Base-by-base conservation (phyloP, 64 coral and sea anemone species). In the Porites australiensis region DNA sequence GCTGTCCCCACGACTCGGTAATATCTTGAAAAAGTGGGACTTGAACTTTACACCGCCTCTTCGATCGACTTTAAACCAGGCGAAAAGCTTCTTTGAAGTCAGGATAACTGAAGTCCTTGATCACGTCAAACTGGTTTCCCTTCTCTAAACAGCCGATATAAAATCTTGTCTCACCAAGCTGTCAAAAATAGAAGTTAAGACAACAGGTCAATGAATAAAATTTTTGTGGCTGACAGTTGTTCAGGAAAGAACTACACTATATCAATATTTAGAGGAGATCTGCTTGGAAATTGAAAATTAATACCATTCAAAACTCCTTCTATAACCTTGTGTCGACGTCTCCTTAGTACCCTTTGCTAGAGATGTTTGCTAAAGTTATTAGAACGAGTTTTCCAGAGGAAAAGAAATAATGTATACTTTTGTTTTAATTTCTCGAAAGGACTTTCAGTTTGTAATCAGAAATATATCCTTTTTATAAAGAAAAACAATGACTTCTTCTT, bases 191-290 rank as follows among this genome's bases (percentile, higher is more conserved):
- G 61, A 84, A 18, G 47, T 68, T 47, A 47, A 68, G 44, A 68
- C 44, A 50, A 68, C 43, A 84, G 12, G 58, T 64, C 64, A 82
- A 82, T 82, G 79, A 64, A 64, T 19, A 47, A 63, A 64, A 44
- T 82, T 82, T 61, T 82, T n/a, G 58, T 16, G 44, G 27, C 58
- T 64, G 79, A 82, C 79, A 64, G 8, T 48, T 64, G 57, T 59
- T 63, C 6, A 80, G 51, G 58, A 82, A 82, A 82, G 5, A 64
- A 65, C 62, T 84, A 67, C 67, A 63, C 62, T 69, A 63, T 51
- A 84, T 68, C 45, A 84, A 84, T 68, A 84, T 84, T 84, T 67
- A 68, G 69, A 52, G 43, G 62, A 46, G n/a, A 84, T 66, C 62
- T 84, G 43, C 63, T 84, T 19, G 63, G 14, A 68, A 84, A 68